Percentiles rank a stretch among this genome's conserved stretches.
Evolutionary conservation across 2,797 vertebrate species (phyloP).

Genomic region (Syngnathus rostellatus): DNA sequence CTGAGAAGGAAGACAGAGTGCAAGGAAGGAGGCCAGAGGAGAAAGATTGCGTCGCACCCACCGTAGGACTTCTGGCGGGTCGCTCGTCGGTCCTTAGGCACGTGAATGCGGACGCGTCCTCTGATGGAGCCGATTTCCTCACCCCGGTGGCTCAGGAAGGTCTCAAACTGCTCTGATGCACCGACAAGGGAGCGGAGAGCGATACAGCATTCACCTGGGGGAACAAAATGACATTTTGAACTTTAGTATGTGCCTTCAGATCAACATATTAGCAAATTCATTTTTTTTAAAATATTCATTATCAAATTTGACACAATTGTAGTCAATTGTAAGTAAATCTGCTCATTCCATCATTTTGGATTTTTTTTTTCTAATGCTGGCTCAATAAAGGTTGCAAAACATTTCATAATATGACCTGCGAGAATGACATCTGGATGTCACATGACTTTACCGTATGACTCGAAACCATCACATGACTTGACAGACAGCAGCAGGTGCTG

Average conservation of each 20-base stretch:
- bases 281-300: not conserved
- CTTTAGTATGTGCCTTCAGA: not conserved
- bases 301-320: slow-evolving; percentile 6
- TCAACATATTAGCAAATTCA: too few species aligned
- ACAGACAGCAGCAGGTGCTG: slow-evolving; percentile 76
- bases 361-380: not conserved
- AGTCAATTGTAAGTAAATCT: slow-evolving; percentile 7
- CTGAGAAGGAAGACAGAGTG: slow-evolving; percentile 54
- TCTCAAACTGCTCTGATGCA: slow-evolving; percentile 70
- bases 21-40: slow-evolving; percentile 27
- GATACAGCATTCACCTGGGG: slow-evolving; percentile 77
- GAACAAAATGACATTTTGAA: not conserved
- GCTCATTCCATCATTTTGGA: not conserved
- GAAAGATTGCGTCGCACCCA: slow-evolving; percentile 36
- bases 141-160: slow-evolving; percentile 73
- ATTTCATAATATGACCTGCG: not conserved
- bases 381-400: not conserved
- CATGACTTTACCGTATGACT: slow-evolving; percentile 69
- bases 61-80: slow-evolving; percentile 65
- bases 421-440: too few species aligned
- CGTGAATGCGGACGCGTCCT: slow-evolving; percentile 65
- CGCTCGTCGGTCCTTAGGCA: slow-evolving; percentile 58
- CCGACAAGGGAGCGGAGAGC: slow-evolving; percentile 62
- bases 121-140: slow-evolving; percentile 79
- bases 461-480: slow-evolving; percentile 78